phyloP scores from a whole-genome alignment of 2,888 invertebrate species.

The Cryptocephalus primarius region DNA sequence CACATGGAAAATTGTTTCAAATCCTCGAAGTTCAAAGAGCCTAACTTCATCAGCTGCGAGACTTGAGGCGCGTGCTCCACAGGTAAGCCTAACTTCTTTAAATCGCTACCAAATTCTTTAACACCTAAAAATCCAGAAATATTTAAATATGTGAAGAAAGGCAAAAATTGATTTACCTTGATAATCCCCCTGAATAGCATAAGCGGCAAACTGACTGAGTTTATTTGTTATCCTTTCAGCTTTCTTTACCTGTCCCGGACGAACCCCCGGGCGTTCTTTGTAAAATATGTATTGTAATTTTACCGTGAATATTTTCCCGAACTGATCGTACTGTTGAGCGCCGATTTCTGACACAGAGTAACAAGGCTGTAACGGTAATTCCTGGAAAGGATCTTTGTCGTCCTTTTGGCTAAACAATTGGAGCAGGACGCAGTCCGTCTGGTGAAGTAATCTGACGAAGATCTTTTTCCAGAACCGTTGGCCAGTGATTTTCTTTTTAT shows the following conservation, averaged over 20 bases:
- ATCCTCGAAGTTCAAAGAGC: slow-evolving; percentile 79
- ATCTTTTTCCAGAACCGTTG: slow-evolving; percentile 96
- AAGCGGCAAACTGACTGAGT: slow-evolving; percentile 85
- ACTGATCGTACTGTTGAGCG: slow-evolving; percentile 97
- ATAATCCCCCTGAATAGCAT: slow-evolving; percentile 88
- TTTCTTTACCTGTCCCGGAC: slow-evolving; percentile 90
- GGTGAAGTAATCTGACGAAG: slow-evolving; percentile 65
- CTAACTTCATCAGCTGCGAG: slow-evolving; percentile 92
- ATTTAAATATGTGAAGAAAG: background rate
- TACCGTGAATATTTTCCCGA: slow-evolving; percentile 97
- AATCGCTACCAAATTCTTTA: slow-evolving; percentile 85
- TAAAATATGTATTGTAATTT: slow-evolving; percentile 96
- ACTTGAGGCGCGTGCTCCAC: slow-evolving; percentile 97
- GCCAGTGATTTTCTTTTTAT: slow-evolving; percentile 92
- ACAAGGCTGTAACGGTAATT: slow-evolving; percentile 85
- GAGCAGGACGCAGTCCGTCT: slow-evolving; percentile 74
- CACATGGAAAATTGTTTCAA: slow-evolving; percentile 84
- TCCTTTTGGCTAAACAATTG: slow-evolving; percentile 69
- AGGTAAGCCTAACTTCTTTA: slow-evolving; percentile 86
- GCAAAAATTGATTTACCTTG: slow-evolving; percentile 41
- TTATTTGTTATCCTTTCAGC: slow-evolving; percentile 86
- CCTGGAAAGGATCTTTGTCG: slow-evolving; percentile 82
- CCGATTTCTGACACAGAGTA: slow-evolving; percentile 92
- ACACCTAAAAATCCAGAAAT: slow-evolving; percentile 41
- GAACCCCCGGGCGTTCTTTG: slow-evolving; percentile 92